These are phyloP conservation scores for Zapornia atra DNA, from an alignment of 2,113 vertebrate genomes.

Conservation along the genomic window DNA sequence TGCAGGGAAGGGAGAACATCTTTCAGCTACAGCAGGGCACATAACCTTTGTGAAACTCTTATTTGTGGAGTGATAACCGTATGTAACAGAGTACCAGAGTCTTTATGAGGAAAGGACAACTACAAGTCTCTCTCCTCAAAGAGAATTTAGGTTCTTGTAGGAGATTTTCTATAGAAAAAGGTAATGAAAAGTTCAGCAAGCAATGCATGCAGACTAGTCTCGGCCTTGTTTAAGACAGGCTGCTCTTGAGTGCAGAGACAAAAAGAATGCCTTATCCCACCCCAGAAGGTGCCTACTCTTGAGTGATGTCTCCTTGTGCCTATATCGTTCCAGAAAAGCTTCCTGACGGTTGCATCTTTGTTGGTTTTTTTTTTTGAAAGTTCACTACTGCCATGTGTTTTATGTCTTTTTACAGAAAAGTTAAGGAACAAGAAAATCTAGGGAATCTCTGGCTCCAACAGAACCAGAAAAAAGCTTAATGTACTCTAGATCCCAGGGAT, in stretches of 20 bases:
- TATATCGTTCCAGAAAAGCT: not conserved
- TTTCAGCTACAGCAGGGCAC: not conserved
- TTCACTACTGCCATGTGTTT: not conserved
- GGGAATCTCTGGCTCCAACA: not conserved
- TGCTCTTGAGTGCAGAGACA: not conserved
- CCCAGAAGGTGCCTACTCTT: not conserved
- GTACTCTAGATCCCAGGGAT: not conserved
- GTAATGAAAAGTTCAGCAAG: not conserved
- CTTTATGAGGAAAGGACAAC: not conserved
- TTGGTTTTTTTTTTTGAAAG: not conserved
- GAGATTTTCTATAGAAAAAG: not conserved
- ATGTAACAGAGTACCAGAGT: not conserved
- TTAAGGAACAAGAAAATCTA: not conserved
- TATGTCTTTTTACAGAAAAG: not conserved
- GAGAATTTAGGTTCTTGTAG: not conserved
- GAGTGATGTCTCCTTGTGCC: not conserved
- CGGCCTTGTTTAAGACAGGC: not conserved
- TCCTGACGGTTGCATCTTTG: not conserved
- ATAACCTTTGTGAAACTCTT: not conserved
- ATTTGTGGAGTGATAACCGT: not conserved
- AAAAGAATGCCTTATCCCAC: not conserved
- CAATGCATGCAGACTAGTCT: not conserved
- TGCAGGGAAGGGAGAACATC: not conserved
- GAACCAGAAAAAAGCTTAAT: not conserved
- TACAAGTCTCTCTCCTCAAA: not conserved